These are phyloP conservation scores for Contarinia nasturtii DNA, from an alignment of 1,140 invertebrate genomes.

Conservation along the genomic window DNA sequence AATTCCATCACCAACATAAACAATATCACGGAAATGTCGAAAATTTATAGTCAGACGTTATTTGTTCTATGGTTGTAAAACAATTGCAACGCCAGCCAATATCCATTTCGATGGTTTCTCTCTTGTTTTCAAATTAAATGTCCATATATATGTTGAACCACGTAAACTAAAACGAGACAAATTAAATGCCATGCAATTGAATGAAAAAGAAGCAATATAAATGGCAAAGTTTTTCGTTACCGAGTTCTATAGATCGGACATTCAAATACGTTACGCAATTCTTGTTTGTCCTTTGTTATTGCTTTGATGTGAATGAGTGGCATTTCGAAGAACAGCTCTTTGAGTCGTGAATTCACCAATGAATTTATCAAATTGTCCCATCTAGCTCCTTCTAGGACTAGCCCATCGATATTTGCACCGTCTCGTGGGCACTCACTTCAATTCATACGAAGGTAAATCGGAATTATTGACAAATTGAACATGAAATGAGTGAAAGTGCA, in stretches of 20 bases:
- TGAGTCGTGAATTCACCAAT: slow-evolving; percentile 66
- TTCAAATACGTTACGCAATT: slow-evolving; percentile 70
- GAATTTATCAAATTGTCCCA: slow-evolving; percentile 64
- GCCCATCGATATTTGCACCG: slow-evolving; percentile 74
- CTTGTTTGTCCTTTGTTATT: slow-evolving; percentile 73
- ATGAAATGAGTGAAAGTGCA: too few relatives aligned
- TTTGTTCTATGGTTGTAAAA: slow-evolving; percentile 51
- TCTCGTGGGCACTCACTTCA: slow-evolving; percentile 60
- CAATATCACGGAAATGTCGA: too few relatives aligned
- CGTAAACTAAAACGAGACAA: slow-evolving; percentile 32
- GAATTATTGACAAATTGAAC: too few relatives aligned
- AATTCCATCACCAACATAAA: too few relatives aligned
- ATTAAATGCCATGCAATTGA: background rate
- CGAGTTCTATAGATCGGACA: slow-evolving; percentile 88
- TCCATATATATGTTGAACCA: slow-evolving; percentile 89
- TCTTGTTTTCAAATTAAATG: slow-evolving; percentile 81
- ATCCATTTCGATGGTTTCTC: slow-evolving; percentile 83
- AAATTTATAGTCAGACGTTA: background rate
- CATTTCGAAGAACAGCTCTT: slow-evolving; percentile 78
- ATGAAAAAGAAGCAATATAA: background rate
- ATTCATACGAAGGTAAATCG: slow-evolving; percentile 3
- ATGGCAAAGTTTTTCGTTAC: slow-evolving; percentile 11
- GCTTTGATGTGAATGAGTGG: slow-evolving; percentile 84
- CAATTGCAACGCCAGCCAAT: slow-evolving; percentile 73
- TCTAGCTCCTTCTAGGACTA: slow-evolving; percentile 86